A percentile compares a stretch with the other conserved stretches of the same genome.
Conservation (phyloP, 2,113 vertebrate genomes). For the Poicephalus gulielmi region DNA sequence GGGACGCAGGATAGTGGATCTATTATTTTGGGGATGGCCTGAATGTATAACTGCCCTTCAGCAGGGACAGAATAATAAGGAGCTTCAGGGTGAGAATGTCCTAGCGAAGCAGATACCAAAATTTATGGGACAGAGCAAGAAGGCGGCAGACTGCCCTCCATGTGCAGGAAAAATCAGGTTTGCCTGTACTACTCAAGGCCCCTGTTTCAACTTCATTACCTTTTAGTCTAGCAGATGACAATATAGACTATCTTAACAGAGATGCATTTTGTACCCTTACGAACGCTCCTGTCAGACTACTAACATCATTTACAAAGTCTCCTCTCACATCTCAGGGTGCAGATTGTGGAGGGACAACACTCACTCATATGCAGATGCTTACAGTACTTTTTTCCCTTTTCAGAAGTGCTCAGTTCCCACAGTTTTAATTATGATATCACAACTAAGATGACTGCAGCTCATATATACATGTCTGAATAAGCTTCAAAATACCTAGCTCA, state of each 20-base stretch:
- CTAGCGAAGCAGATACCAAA: not conserved
- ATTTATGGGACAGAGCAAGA: not conserved
- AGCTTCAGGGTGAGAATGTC: not conserved
- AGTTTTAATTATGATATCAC: not conserved
- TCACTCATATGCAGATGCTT: not conserved
- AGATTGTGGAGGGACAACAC: not conserved
- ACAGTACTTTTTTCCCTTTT: not conserved
- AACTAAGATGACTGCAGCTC: not conserved
- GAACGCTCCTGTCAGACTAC: not conserved
- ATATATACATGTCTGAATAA: not conserved
- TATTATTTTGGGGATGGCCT: not conserved
- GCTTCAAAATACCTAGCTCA: not conserved
- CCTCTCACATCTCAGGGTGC: not conserved
- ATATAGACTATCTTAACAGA: not conserved
- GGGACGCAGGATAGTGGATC: not conserved
- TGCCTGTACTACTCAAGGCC: not conserved
- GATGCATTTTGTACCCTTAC: not conserved
- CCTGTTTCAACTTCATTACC: not conserved
- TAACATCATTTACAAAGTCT: not conserved
- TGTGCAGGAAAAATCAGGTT: not conserved
- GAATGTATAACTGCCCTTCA: not conserved
- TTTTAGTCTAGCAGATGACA: not conserved
- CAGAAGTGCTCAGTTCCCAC: not conserved
- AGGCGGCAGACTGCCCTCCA: not conserved
- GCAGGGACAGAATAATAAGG: not conserved